Evolutionary conservation across 2,113 vertebrate genomes (phyloP), one percentile per base, ranked within the genome.

Genomic region (Pholis gunnellus): DNA sequence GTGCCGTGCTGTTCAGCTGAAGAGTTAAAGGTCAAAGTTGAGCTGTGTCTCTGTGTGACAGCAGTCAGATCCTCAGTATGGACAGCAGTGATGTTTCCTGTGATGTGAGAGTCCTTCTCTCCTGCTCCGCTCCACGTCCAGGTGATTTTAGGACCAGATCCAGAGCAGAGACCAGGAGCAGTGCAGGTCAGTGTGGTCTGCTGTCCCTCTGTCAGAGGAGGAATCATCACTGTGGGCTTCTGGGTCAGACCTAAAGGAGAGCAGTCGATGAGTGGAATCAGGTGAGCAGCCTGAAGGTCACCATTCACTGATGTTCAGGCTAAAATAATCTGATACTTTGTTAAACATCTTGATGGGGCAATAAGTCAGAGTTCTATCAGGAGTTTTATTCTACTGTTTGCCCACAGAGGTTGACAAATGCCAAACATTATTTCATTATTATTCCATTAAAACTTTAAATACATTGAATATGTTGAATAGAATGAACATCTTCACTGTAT

Each of bases 91-190:
- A 56, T 56, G 34, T 56, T 65, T 54, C 61, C 73, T 29, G 60
- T 20, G 60, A 75, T 64, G n/a, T 50, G 15, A 27, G 64, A 48
- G 18, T n/a, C 66, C 0, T 25, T 59, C 48, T 56, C 66, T 73
- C 22, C 71, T 61, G 52, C 13, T 76, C 52, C 29, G 67, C 29
- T 73, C 80, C 86, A 88, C 15, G 2, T 82, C 88, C 88, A 93
- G 75, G 48, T 90, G 69, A 93, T 79, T 0, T 65, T 0, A 40
- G 91, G 88, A 40, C 22, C 57, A 59, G 74, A 86, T 52, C 85
- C 75, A 72, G 88, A 87, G 78, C 93, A 94, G 70, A 87, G 71
- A 69, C 63, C 64, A 44, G 64, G 91, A 79, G 89, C 89, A 42
- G 0, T 15, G 8, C 91, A 94, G 86, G 64, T 92, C 67, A 93